phyloP scores from a whole-genome alignment of 2,113 vertebrate genomes.

The Romanogobio albipinnatus region DNA sequence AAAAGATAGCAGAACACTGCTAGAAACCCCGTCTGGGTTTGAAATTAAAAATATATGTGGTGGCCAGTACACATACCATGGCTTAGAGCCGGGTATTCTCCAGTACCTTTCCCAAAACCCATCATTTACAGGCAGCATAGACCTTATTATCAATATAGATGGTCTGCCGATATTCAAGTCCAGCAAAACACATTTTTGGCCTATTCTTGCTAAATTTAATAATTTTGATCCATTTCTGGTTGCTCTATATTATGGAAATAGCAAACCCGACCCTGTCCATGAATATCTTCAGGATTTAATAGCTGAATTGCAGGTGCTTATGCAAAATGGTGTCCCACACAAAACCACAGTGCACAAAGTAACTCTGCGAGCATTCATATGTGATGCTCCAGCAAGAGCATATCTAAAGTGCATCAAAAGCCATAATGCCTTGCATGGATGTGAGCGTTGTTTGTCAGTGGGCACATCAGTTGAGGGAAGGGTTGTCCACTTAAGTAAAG shows the following conservation, averaged over 20 bases:
- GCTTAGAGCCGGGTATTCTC: neutral
- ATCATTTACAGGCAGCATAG: neutral
- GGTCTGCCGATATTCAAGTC: neutral
- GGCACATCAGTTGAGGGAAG: neutral
- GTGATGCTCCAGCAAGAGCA: slow-evolving; percentile 1
- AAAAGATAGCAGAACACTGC: neutral
- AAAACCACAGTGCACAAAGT: neutral
- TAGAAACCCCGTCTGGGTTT: neutral
- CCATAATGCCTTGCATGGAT: neutral
- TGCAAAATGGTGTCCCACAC: neutral
- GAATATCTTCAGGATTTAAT: neutral
- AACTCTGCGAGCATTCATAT: neutral
- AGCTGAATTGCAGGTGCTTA: neutral
- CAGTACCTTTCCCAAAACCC: neutral
- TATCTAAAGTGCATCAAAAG: slow-evolving; percentile 1
- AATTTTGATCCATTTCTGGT: neutral
- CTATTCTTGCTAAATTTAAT: neutral
- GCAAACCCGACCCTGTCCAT: neutral
- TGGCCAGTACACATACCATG: slow-evolving; percentile 2
- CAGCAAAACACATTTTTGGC: neutral
- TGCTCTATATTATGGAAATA: neutral
- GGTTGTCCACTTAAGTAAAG: neutral
- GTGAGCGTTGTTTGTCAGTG: neutral
- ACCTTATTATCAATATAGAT: neutral
- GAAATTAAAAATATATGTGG: neutral